These are phyloP conservation scores for Gymnoscopelus braueri DNA, from an alignment of 2,797 vertebrate species.

Conservation along the genomic window DNA sequence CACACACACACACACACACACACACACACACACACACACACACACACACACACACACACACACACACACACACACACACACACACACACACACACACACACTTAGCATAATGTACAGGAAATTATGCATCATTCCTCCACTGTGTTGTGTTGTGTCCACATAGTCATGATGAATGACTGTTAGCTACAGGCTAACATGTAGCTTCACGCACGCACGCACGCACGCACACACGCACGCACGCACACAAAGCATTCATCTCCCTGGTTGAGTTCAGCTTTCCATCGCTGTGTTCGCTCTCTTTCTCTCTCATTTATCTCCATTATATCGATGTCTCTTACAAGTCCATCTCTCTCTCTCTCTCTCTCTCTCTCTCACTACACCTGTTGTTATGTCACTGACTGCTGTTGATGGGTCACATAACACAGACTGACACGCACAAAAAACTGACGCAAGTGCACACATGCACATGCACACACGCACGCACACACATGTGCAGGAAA, in stretches of 20 bases:
- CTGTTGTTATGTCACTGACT: not conserved
- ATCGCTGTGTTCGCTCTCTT: slow-evolving; percentile 27
- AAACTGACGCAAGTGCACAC: not conserved
- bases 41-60: not conserved
- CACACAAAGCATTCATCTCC: too few relatives aligned
- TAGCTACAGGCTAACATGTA: too few relatives aligned
- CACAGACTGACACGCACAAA: too few relatives aligned
- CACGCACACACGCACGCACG: too few relatives aligned
- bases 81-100: not conserved
- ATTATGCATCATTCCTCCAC: not conserved
- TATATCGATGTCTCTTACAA: not conserved
- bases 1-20: too few relatives aligned
- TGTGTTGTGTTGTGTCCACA: not conserved
- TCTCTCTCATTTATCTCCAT: slow-evolving; percentile 32
- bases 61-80: slow-evolving; percentile 1
- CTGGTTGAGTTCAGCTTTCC: not conserved
- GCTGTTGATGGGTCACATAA: too few relatives aligned
- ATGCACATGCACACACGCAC: slow-evolving; percentile 18
- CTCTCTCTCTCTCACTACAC: slow-evolving; percentile 18
- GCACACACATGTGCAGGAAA: slow-evolving; percentile 12
- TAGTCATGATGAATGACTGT: not conserved
- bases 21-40: not conserved
- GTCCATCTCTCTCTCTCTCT: not conserved
- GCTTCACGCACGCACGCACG: too few relatives aligned
- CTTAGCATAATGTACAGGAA: slow-evolving; percentile 10